Evolutionary conservation across 2,113 vertebrate species (phyloP).

Genomic region (Sminthopsis crassicaudata): DNA sequence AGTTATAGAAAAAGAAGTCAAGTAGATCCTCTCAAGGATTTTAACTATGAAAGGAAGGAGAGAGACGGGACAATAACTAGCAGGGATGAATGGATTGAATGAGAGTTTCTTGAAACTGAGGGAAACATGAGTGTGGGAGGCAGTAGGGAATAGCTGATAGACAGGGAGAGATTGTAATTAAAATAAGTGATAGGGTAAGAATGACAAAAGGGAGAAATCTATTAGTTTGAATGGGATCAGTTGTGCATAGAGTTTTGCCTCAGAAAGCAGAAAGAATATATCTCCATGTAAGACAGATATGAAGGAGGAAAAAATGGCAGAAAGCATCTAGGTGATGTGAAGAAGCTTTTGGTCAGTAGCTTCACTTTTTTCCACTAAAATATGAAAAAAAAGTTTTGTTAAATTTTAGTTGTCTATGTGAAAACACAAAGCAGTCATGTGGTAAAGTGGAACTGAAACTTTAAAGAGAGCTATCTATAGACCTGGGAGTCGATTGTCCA

Average conservation of each 20-base stretch:
- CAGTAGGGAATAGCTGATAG: not conserved
- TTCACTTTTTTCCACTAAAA: not conserved
- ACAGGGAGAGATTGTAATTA: not conserved
- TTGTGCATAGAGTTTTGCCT: not conserved
- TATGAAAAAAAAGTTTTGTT: not conserved
- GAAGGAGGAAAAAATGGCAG: not conserved
- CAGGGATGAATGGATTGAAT: not conserved
- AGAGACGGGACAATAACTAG: not conserved
- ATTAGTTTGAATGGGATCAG: not conserved
- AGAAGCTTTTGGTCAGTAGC: not conserved
- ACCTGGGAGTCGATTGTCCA: not conserved
- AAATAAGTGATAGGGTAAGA: not conserved
- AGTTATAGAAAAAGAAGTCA: not conserved
- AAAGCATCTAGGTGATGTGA: not conserved
- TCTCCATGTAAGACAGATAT: not conserved
- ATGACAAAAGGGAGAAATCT: not conserved
- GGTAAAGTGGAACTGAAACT: not conserved
- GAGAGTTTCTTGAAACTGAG: not conserved
- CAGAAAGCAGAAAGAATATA: not conserved
- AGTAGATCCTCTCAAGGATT: not conserved
- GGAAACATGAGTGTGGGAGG: not conserved
- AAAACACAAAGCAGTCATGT: not conserved
- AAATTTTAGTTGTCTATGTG: not conserved
- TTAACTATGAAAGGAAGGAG: not conserved
- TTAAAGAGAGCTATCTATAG: not conserved